Conservation (phyloP, 2,888 invertebrate genomes). For the Erebia palarica region DNA sequence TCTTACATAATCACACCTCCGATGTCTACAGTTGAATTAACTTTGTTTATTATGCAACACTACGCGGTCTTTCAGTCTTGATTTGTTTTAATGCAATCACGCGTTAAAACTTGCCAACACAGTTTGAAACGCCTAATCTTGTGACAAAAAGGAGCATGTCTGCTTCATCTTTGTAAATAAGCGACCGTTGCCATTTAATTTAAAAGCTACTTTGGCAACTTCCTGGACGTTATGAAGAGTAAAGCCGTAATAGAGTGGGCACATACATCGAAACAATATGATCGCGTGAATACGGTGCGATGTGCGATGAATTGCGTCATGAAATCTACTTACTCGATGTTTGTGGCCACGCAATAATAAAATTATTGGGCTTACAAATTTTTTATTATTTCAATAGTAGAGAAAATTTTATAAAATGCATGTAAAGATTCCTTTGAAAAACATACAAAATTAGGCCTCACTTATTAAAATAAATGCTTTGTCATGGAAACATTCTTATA, state of each 20-base stretch:
- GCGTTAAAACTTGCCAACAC: background rate
- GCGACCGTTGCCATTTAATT: constrained; percentile 35
- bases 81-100: background rate
- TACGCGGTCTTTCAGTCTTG: too few species aligned
- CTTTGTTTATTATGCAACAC: too few species aligned
- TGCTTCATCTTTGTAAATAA: background rate
- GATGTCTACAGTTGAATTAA: too few species aligned
- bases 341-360: constrained; percentile 50
- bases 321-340: too few species aligned
- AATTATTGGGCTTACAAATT: constrained; percentile 51
- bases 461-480: constrained; percentile 73
- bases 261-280: too few species aligned
- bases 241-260: constrained; percentile 32
- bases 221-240: constrained; percentile 73
- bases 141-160: constrained; percentile 3
- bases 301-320: too few species aligned
- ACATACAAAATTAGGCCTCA: constrained; percentile 74
- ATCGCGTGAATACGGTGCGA: too few species aligned
- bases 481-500: constrained; percentile 70
- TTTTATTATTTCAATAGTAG: constrained; percentile 36
- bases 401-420: constrained; percentile 18
- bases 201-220: constrained; percentile 80
- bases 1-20: too few species aligned
- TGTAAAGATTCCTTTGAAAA: constrained; percentile 44
- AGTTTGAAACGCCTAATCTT: background rate